Percentiles rank a stretch among this genome's conserved stretches.
These are phyloP conservation scores for Etheostoma perlongum DNA, from an alignment of 2,797 vertebrate genomes.

Conservation along the genomic window DNA sequence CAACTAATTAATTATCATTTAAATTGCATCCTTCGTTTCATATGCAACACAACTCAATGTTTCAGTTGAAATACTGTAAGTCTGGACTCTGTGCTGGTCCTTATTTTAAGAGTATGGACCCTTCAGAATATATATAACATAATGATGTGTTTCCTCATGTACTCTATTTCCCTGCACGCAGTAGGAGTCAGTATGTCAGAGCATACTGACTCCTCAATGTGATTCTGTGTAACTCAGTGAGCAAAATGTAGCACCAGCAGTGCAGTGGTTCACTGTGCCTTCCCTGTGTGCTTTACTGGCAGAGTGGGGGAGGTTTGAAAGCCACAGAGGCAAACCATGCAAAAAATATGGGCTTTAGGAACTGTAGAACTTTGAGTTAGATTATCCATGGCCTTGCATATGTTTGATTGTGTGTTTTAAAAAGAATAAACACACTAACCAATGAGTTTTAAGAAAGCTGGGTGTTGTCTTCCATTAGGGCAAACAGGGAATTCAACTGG, in stretches of 20 bases:
- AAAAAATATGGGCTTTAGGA: constrained; percentile 51
- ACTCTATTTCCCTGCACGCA: constrained; percentile 40
- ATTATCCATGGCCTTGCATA: constrained; percentile 34
- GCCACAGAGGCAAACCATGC: constrained; percentile 27
- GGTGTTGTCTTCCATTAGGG: constrained; percentile 69
- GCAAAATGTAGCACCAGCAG: constrained; percentile 31
- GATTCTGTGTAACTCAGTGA: constrained; percentile 48
- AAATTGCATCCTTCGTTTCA: background rate
- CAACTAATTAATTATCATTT: constrained; percentile 27
- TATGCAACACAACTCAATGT: background rate
- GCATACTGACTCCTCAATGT: constrained; percentile 20
- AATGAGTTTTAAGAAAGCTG: constrained; percentile 67
- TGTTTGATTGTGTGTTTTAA: constrained; percentile 35
- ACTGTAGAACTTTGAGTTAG: constrained; percentile 46
- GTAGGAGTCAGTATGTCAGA: constrained; percentile 37
- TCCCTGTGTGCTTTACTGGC: constrained; percentile 42
- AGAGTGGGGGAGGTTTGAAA: constrained; percentile 37
- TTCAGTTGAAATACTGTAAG: background rate
- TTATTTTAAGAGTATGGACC: background rate
- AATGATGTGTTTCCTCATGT: constrained; percentile 17
- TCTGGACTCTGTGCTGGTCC: background rate
- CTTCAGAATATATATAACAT: background rate
- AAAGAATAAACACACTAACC: constrained; percentile 38
- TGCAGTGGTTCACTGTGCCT: constrained; percentile 14
- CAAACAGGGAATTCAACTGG: constrained; percentile 64